Evolutionary conservation across 2,797 vertebrate genomes (phyloP).

Genomic region (Hafferia zeledoni): DNA sequence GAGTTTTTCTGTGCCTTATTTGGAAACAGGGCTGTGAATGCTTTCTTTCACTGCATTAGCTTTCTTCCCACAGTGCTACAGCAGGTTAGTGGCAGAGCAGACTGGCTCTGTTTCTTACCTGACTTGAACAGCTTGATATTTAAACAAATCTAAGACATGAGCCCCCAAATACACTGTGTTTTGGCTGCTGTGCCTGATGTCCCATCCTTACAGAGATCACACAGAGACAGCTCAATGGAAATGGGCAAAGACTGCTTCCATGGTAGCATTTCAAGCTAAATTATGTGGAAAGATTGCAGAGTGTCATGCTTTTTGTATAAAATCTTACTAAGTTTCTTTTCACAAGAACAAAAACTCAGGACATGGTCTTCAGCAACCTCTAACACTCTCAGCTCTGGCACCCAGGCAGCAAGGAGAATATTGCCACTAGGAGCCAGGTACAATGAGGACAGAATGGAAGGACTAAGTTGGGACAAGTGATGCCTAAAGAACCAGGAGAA

Average conservation of each 20-base stretch:
- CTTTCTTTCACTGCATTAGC: accelerated
- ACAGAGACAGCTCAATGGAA: background rate
- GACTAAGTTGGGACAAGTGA: background rate
- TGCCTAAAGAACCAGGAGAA: background rate
- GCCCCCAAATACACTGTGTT: background rate
- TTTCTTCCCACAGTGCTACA: background rate
- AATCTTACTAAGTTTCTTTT: background rate
- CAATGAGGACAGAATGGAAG: background rate
- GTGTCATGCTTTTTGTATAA: background rate
- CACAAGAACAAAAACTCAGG: background rate
- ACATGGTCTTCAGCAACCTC: background rate
- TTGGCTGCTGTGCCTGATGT: background rate
- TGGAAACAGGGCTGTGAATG: background rate
- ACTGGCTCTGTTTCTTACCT: background rate
- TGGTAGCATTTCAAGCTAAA: background rate
- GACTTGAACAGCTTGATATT: background rate
- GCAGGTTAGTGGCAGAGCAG: background rate
- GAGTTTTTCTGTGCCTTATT: background rate
- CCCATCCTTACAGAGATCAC: background rate
- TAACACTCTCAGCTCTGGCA: background rate
- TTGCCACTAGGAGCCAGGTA: background rate
- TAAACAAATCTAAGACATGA: background rate
- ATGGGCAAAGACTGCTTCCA: background rate
- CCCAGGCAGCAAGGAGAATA: background rate
- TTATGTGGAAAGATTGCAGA: background rate